Evolutionary conservation across 2,113 vertebrate genomes (phyloP).

Genomic region (Sapayoa aenigma): DNA sequence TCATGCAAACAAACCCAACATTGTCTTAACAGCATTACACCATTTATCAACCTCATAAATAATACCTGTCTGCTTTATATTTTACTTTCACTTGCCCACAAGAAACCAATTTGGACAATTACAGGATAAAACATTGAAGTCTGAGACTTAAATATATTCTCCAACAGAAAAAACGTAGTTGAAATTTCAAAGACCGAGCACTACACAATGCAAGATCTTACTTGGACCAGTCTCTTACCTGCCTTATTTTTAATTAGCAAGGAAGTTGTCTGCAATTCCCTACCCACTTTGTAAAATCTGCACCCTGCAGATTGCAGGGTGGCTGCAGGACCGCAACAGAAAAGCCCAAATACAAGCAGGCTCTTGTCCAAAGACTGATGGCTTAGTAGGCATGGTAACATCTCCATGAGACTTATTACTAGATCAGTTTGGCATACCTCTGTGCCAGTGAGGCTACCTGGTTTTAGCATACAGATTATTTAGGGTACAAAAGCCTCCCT

Average conservation of each 20-base stretch:
- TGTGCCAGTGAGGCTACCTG: not conserved
- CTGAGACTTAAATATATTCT: not conserved
- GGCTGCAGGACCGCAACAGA: not conserved
- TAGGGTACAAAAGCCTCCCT: not conserved
- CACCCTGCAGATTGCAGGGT: not conserved
- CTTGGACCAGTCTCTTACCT: not conserved
- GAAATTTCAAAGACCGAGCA: not conserved
- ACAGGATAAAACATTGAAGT: not conserved
- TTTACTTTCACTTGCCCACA: not conserved
- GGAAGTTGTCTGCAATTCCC: not conserved
- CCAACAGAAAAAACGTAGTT: not conserved
- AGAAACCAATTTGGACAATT: not conserved
- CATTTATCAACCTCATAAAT: not conserved
- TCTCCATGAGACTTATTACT: not conserved
- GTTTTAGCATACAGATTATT: not conserved
- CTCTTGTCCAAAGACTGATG: not conserved
- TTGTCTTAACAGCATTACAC: not conserved
- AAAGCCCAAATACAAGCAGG: not conserved
- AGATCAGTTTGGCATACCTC: not conserved
- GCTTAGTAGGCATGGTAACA: not conserved
- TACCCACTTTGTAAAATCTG: not conserved
- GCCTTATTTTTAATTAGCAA: not conserved
- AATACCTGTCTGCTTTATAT: not conserved
- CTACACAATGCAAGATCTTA: not conserved
- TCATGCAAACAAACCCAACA: fast-evolving